Percentiles rank a stretch among this genome's conserved stretches.
Conservation (phyloP, 2,888 invertebrate species). For the Biston betularia region DNA sequence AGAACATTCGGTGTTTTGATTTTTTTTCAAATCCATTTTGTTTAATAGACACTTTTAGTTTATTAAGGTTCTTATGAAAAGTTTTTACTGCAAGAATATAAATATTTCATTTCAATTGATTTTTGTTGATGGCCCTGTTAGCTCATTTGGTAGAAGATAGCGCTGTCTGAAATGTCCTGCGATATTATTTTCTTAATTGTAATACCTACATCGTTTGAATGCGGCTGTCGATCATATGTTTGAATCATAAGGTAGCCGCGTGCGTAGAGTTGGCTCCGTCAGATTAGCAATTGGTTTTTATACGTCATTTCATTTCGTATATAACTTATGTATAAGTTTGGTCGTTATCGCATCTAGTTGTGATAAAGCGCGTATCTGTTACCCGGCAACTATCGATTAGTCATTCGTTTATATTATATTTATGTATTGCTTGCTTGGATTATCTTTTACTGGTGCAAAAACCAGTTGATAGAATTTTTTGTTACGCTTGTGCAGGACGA, state of each 20-base stretch:
- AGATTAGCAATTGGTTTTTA: constrained; percentile 25
- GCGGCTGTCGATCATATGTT: constrained; percentile 9
- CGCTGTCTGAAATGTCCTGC: too few species aligned
- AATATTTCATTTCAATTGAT: too few species aligned
- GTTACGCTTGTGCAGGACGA: constrained; percentile 8
- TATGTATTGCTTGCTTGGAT: constrained; percentile 11
- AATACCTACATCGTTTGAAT: constrained; percentile 3
- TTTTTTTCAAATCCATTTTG: too few species aligned
- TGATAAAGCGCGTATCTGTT: constrained; percentile 26
- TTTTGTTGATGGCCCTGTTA: too few species aligned
- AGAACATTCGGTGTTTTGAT: too few species aligned
- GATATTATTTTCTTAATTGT: too few species aligned
- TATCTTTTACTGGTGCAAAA: constrained; percentile 8
- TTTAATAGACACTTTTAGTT: too few species aligned
- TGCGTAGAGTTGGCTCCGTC: constrained; percentile 11
- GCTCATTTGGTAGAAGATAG: too few species aligned
- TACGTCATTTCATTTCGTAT: constrained; percentile 2
- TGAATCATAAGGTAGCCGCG: constrained; percentile 20
- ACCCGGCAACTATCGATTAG: constrained; percentile 27
- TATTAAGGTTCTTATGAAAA: too few species aligned
- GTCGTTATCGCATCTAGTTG: constrained; percentile 1
- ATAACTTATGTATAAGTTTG: background rate
- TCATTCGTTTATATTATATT: constrained; percentile 24
- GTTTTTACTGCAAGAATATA: too few species aligned
- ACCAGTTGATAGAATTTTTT: constrained; percentile 19